Conservation (phyloP, 2,888 invertebrate genomes). For the Trissolcus japonicus region DNA sequence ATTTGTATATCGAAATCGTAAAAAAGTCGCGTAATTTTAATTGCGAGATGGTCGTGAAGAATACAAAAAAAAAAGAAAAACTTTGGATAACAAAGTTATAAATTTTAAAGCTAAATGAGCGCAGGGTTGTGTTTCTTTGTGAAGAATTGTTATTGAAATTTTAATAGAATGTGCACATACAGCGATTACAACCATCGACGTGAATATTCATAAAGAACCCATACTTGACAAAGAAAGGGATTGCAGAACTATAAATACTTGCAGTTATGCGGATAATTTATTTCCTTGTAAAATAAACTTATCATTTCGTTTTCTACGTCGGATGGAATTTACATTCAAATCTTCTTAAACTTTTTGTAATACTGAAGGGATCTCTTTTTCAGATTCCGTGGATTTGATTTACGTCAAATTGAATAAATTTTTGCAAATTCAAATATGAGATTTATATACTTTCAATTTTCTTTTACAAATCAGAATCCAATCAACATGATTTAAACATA, state of each 20-base stretch:
- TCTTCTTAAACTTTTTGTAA: background rate
- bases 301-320: conserved; percentile 13
- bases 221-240: conserved; percentile 12
- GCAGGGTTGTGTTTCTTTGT: conserved; percentile 9
- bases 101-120: conserved; percentile 3
- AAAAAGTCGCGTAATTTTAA: background rate
- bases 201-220: conserved; percentile 18
- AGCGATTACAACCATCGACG: conserved; percentile 17
- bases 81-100: background rate
- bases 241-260: conserved; percentile 24
- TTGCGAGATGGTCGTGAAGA: background rate
- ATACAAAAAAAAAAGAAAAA: background rate
- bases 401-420: too few relatives aligned
- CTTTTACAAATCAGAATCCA: too few relatives aligned
- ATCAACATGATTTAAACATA: too few relatives aligned
- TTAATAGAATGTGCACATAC: conserved; percentile 15
- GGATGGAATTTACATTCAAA: conserved; percentile 1
- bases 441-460: too few relatives aligned
- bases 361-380: too few relatives aligned
- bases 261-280: conserved; percentile 12
- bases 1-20: too few relatives aligned
- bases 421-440: too few relatives aligned
- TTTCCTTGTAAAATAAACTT: conserved; percentile 12
- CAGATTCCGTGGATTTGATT: too few relatives aligned
- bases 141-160: conserved; percentile 20